These are phyloP conservation scores for Popillia japonica DNA, from an alignment of 1,140 invertebrate genomes.

Conservation along the genomic window DNA sequence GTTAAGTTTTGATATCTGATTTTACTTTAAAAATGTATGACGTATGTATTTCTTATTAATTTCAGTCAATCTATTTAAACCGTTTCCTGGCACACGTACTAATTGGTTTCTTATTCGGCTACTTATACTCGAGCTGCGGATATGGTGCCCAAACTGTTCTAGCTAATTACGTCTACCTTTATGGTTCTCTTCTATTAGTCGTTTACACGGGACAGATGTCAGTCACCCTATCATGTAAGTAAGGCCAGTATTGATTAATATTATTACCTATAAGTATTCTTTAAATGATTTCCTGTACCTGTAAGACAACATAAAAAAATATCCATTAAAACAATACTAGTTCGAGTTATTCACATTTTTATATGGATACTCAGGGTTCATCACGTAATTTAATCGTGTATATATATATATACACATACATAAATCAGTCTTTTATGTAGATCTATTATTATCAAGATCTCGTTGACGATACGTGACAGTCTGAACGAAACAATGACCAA, in stretches of 20 bases:
- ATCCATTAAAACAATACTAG: not conserved
- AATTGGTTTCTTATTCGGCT: constrained; percentile 88
- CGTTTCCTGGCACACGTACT: constrained; percentile 82
- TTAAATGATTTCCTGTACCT: not conserved
- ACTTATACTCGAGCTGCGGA: constrained; percentile 87
- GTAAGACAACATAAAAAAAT: not conserved
- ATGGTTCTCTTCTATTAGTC: constrained; percentile 88
- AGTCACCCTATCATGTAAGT: constrained; percentile 93
- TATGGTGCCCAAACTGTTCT: constrained; percentile 83
- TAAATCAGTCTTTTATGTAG: not conserved
- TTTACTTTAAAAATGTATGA: too few relatives aligned
- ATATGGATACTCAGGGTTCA: not conserved
- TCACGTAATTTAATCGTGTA: not conserved
- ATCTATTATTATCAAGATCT: not conserved
- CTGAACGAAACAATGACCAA: not conserved
- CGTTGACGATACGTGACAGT: not conserved
- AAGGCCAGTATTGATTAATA: not conserved
- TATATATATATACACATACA: not conserved
- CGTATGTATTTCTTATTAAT: constrained; percentile 44
- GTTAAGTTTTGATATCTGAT: too few relatives aligned
- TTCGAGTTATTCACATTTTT: not conserved
- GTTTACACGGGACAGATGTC: constrained; percentile 97
- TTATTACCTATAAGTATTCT: not conserved
- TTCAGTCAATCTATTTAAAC: constrained; percentile 74
- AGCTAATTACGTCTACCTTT: constrained; percentile 92